Base-by-base conservation (phyloP, 2,888 invertebrate species). In the Lymantria dispar region DNA sequence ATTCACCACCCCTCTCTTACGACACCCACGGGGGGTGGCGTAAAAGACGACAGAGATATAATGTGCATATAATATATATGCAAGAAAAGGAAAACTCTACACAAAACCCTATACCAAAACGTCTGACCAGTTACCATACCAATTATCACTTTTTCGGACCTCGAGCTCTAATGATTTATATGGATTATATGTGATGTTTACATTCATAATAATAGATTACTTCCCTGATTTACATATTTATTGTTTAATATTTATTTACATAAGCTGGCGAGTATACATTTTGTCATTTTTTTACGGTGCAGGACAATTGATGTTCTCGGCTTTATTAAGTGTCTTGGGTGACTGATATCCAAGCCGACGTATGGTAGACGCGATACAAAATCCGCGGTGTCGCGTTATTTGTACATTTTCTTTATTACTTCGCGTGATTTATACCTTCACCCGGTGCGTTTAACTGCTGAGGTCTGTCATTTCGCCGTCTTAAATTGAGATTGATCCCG, bases 401-500 rank as follows among this genome's bases (percentile, higher is more conserved):
- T 85, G 83, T 86, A 85, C 83, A 75, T 81, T 85, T 80, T 80
- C 83, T 85, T 87, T 88, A 88, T 89, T 88, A 87, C 87, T 71
- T 74, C 69, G 72, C 75, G 83, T 88, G 89, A 89, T 90, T 88
- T 89, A 91, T 89, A 80, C 74, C 76, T 77, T 77, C 76, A 78
- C 83, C 88, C 82, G 88, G 87, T 90, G 87, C 77, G 87, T 87
- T 85, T 89, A 90, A 90, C 90, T 87, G 89, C 85, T 84, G 77
- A 82, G 81, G 78, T 85, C 83, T 88, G 88, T 88, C 88, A 88
- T 88, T 88, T 88, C 81, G 76, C 75, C 81, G 80, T 84, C 88
- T 89, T 83, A 88, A 90, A 90, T 90, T 89, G 89, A 89, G 89
- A 90, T 90, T 87, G 89, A 90, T 89, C 85, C 82, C 63, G 59